A percentile compares a stretch with the other conserved stretches of the same genome.
These are phyloP conservation scores for Penaeus vannamei DNA, from an alignment of 1,140 invertebrate genomes.

Conservation along the genomic window DNA sequence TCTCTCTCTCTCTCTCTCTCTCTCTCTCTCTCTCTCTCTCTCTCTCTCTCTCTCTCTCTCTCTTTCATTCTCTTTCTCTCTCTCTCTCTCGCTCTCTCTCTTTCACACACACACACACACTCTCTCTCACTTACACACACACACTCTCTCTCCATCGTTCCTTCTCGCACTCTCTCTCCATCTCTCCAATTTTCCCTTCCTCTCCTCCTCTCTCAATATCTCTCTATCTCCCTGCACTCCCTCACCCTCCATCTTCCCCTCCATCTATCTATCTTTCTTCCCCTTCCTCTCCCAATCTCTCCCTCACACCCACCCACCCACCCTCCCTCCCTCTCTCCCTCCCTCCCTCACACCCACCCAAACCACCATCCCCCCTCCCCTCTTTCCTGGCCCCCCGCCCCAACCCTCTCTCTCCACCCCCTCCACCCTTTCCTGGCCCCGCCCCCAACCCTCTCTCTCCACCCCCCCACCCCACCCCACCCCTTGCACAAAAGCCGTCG, in stretches of 20 bases:
- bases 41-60: too few relatives aligned
- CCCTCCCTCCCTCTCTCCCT: neutral
- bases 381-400: neutral
- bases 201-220: neutral
- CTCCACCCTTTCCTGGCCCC: neutral
- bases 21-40: too few relatives aligned
- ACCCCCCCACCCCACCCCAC: neutral
- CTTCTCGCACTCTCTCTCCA: too few relatives aligned
- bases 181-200: too few relatives aligned
- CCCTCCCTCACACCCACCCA: neutral
- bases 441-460: neutral
- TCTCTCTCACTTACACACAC: too few relatives aligned
- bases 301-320: neutral
- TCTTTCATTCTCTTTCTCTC: too few relatives aligned
- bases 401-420: neutral
- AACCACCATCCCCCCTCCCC: neutral
- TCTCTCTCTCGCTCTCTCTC: too few relatives aligned
- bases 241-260: neutral
- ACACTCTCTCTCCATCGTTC: too few relatives aligned
- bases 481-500: neutral
- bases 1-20: neutral
- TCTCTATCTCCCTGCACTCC: neutral
- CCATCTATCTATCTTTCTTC: neutral
- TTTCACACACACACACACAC: neutral
- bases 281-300: neutral